Conservation (phyloP, 1,140 invertebrate genomes). For the Aphidius gifuensis region DNA sequence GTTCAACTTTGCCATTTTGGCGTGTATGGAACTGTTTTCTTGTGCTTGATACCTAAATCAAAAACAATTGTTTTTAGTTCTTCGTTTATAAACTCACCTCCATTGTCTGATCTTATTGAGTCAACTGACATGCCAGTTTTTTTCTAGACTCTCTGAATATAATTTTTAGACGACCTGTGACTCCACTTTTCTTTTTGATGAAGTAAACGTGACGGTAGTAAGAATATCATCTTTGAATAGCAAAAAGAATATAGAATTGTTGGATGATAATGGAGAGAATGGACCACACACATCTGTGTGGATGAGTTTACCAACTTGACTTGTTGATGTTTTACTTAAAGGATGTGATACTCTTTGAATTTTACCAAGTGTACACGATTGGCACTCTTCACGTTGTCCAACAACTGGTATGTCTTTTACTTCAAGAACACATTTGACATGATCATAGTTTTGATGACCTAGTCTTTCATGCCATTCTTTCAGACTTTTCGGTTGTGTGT, state of each 20-base stretch:
- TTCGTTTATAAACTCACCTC: slow-evolving; percentile 45
- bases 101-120: slow-evolving; percentile 49
- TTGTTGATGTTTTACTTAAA: slow-evolving; percentile 29
- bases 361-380: no score
- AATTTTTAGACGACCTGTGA: slow-evolving; percentile 39
- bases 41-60: slow-evolving; percentile 39
- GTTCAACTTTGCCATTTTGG: slow-evolving; percentile 55
- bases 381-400: no score
- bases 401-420: no score
- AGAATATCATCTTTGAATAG: slow-evolving; percentile 48
- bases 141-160: slow-evolving; percentile 39
- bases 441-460: no score
- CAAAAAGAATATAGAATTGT: slow-evolving; percentile 40
- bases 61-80: slow-evolving; percentile 35
- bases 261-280: slow-evolving; percentile 36
- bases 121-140: slow-evolving; percentile 39
- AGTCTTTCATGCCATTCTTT: no score
- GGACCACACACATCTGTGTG: slow-evolving; percentile 52
- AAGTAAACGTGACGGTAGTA: slow-evolving; percentile 40
- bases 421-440: no score
- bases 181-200: slow-evolving; percentile 44
- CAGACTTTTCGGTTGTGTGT: no score
- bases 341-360: no score
- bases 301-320: slow-evolving; percentile 39
- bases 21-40: slow-evolving; percentile 46